phyloP scores from a whole-genome alignment of 1,140 invertebrate genomes.

The Eurosta solidaginis region DNA sequence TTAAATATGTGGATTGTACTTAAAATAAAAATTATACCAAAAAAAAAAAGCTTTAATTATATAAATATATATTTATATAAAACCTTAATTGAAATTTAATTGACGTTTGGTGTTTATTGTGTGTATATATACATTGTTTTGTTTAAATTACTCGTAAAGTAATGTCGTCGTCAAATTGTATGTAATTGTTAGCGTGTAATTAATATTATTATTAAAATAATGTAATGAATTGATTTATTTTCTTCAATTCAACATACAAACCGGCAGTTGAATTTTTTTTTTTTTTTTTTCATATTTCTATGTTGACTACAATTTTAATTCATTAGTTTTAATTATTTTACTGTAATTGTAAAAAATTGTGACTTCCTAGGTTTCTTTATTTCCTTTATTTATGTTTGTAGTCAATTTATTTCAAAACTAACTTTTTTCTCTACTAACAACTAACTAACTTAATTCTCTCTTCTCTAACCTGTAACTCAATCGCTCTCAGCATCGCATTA shows the following conservation, averaged over 20 bases:
- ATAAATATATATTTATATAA: constrained; percentile 7
- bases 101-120: constrained; percentile 37
- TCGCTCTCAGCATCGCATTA: constrained; percentile 25
- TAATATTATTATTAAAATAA: constrained; percentile 26
- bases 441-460: constrained; percentile 2
- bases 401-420: not conserved
- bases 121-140: constrained; percentile 30
- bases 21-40: not conserved
- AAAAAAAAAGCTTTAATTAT: not conserved
- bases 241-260: not conserved
- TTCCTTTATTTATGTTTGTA: constrained; percentile 3
- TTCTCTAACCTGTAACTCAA: not conserved
- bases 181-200: constrained; percentile 23
- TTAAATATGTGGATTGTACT: constrained; percentile 11
- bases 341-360: not conserved
- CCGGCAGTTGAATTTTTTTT: not conserved
- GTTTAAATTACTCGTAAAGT: constrained; percentile 26
- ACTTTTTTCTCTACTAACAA: not conserved
- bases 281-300: not conserved
- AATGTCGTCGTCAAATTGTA: constrained; percentile 33
- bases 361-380: not conserved
- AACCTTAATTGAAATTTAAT: constrained; percentile 29
- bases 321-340: not conserved
- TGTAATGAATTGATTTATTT: constrained; percentile 14
- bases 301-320: not conserved